Base-by-base conservation (phyloP, 2,888 invertebrate genomes). In the Clivina fossor region DNA sequence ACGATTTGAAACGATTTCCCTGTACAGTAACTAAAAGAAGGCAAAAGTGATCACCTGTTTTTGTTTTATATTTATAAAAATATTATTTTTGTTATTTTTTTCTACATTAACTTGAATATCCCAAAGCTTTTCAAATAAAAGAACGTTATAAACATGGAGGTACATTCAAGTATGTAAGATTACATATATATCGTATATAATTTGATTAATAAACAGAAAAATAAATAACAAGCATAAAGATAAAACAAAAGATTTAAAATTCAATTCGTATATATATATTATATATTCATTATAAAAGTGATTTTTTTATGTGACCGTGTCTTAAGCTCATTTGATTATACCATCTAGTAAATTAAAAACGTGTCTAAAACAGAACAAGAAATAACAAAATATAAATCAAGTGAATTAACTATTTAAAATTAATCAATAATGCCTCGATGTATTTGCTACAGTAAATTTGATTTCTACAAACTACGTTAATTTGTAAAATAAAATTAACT, bases 21-120 rank as follows among this genome's bases (percentile, higher is more conserved):
- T 50, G 50, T 50, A 50, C 50, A 50, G 32, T 47, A 32, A 50
- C 41, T 64, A 62, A 71, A 70, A 66, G 64, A 73, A 73, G 72
- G 73, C 72, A 71, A 71, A 53, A 69, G 66, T 68, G 68, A 73
- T 73, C 72, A 73, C 73, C 72, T 72, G 73, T 68, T 65, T 44
- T 16, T 37, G 4, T 46, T 20, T 44, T 53, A 44, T 53, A 53
- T 44, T 47, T 53, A 53, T 53, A 53, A 53, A 53, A 53, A 53
- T 53, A 53, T 50, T 30, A 43, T 53, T 53, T 35, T 53, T 24
- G 37, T n/a, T n/a, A n/a, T n/a, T 44, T 53, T 51, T 38, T 15
- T 37, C 53, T 53, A 44, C 24, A 44, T 15, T 44, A 44, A 53
- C 53, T 26, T 44, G 44, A 53, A 53, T 44, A 43, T 53, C 53